phyloP scores from a whole-genome alignment of 2,797 vertebrate species.

The Peromyscus aztecus region DNA sequence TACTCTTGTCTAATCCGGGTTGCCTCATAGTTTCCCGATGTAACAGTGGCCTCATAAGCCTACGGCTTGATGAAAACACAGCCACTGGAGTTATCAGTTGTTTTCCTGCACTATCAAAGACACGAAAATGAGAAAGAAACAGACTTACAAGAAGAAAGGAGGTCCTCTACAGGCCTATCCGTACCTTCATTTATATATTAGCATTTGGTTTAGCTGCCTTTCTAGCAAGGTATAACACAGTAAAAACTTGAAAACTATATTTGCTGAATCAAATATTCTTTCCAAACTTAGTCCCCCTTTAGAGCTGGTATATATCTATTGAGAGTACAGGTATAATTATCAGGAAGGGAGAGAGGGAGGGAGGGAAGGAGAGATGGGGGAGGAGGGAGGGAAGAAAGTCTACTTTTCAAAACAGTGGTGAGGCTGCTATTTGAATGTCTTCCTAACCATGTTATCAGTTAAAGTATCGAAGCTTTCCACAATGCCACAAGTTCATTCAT shows the following conservation, averaged over 20 bases:
- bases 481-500: background rate
- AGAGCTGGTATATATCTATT: background rate
- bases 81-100: background rate
- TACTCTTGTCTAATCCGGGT: background rate
- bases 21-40: background rate
- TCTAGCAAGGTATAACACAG: background rate
- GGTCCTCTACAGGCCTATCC: background rate
- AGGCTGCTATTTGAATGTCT: background rate
- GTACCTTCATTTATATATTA: background rate
- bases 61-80: background rate
- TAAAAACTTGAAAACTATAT: conserved; percentile 14
- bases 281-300: background rate
- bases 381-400: background rate
- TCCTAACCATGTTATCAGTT: background rate
- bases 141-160: background rate
- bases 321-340: background rate
- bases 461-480: background rate
- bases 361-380: too few relatives aligned
- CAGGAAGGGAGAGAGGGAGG: background rate
- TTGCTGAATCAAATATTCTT: conserved; percentile 35
- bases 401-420: conserved; percentile 35
- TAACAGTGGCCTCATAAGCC: background rate
- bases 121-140: background rate
- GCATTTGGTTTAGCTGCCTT: conserved; percentile 4
- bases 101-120: background rate